Base-by-base conservation (phyloP, 2,888 invertebrate genomes). In the Salticus scenicus region DNA sequence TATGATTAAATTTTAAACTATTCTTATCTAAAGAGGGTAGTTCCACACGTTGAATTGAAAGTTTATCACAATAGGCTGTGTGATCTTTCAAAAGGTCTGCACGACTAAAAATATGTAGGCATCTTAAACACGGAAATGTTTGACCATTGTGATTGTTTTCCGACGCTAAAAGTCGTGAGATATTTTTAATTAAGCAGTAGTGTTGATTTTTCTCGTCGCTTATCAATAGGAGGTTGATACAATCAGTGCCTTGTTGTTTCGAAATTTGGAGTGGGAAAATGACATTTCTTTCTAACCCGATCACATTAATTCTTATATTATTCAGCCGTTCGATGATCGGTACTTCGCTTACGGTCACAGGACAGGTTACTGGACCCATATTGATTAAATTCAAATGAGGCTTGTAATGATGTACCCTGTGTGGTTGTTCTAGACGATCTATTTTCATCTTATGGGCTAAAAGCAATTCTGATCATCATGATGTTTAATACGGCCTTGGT, bases 251-350 rank as follows among this genome's bases (percentile, higher is more conserved):
- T 57, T 31, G 20, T 1, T 1, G 2, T 24, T 42, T 17, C 20
- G 57, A 51, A 31, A 78, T 69, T 20, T 20, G 7, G 1, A 78
- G n/a, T 0, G 70, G 70, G 33, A 78, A 57, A 12, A 78, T 42
- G 17, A 24, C 70, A 24, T 7, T 10, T 0, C 30, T 33, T 20
- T 63, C 63, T 51, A 14, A 72, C n/a, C 10, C 41, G 20, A 28
- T 64, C 5, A 79, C 42, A 64, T 79, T 79, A 14, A 79, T 63
- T 1, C 69, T 24, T 8, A 79, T 24, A 17, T 72, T 28, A 28
- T 79, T 79, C 27, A n/a, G 10, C 27, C 17, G n/a, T n/a, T 64
- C 72, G 64, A 79, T 57, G 5, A 12, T 33, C 5, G 17, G 1
- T 0, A 71, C 30, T 24, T 72, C 31, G 0, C 28, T 33, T 1